Base-by-base conservation (phyloP, 2,113 vertebrate genomes). In the Pithys albifrons region DNA sequence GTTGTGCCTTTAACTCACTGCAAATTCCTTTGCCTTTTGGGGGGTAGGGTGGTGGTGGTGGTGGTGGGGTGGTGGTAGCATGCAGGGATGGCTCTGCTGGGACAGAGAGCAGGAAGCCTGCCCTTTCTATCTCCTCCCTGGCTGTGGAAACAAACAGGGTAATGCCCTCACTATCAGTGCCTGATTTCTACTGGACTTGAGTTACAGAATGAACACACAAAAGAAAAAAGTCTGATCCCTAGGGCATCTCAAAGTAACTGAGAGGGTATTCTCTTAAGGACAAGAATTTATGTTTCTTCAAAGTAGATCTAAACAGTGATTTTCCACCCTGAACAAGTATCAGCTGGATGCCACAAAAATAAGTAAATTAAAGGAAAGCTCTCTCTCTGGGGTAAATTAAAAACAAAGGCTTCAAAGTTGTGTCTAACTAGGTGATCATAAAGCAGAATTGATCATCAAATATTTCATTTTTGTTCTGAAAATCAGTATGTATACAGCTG, bases 91-190 rank as follows among this genome's bases (percentile, higher is more conserved):
- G 24, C 7, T 62, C 7, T 51, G 15, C 16, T 43, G 25, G 7
- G 18, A 12, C 28, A 75, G 35, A 10, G 14, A 52, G 13, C 6
- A 3, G 10, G n/a, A 14, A 83, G 3, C 7, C 23, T 69, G 29
- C 70, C 39, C 33, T 37, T 88, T 43, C 37, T 55, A 4, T 51
- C 33, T 75, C 12, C 18, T 79, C 27, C 45, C 7, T 57, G 39
- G 12, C 48, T 64, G 46, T 43, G 25, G 43, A 71, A 93, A 45
- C 14, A 49, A 52, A 49, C 33, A 70, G 31, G 8, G 16, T 46
- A 41, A 48, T 69, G 35, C 0, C 7, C 19, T 15, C 5, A 11
- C 18, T 55, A 12, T 1, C 5, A 77, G 8, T 2, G 3, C 19
- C 22, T 88, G 19, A 46, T 77, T 90, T 41, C 29, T 48, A 57